Conservation (phyloP, 2,113 vertebrate species). For the Boleophthalmus pectinirostris region DNA sequence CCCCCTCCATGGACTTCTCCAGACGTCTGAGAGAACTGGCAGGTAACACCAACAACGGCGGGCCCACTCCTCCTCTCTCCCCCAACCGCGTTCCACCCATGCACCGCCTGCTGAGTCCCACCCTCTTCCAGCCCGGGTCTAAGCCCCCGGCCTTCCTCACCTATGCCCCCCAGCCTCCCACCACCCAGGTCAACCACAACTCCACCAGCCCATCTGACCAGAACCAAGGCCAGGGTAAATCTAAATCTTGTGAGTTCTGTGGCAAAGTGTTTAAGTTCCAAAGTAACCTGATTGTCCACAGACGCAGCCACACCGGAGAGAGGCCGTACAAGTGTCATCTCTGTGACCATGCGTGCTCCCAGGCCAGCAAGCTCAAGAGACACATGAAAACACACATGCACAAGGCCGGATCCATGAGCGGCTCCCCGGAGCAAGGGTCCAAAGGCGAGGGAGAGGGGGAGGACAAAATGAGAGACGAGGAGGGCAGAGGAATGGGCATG, state of each 20-base stretch:
- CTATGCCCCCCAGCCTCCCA: slow-evolving; percentile 79
- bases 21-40: slow-evolving; percentile 94
- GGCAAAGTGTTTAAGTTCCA: slow-evolving; percentile 99
- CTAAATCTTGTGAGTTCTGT: slow-evolving; percentile 98
- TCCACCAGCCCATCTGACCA: slow-evolving; percentile 80
- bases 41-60: slow-evolving; percentile 87
- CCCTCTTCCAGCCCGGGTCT: slow-evolving; percentile 90
- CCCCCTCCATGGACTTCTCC: slow-evolving; percentile 98
- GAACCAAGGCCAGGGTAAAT: slow-evolving; percentile 88
- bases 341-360: slow-evolving; percentile 98
- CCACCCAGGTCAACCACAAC: slow-evolving; percentile 58
- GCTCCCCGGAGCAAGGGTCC: slow-evolving; percentile 90
- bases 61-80: slow-evolving; percentile 94
- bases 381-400: slow-evolving; percentile 99
- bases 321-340: slow-evolving; percentile 99
- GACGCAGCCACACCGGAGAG: slow-evolving; percentile 97
- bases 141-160: slow-evolving; percentile 93
- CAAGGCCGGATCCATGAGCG: slow-evolving; percentile 92
- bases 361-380: slow-evolving; percentile 98
- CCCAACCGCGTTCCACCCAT: slow-evolving; percentile 95
- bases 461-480: slow-evolving; percentile 83
- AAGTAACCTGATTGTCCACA: slow-evolving; percentile 97
- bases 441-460: slow-evolving; percentile 88
- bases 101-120: slow-evolving; percentile 94
- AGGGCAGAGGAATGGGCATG: slow-evolving; percentile 83